A percentile compares a stretch with the other conserved stretches of the same genome.
Evolutionary conservation across 2,797 vertebrate species (phyloP).

Genomic region (Rhinichthys osculus): DNA sequence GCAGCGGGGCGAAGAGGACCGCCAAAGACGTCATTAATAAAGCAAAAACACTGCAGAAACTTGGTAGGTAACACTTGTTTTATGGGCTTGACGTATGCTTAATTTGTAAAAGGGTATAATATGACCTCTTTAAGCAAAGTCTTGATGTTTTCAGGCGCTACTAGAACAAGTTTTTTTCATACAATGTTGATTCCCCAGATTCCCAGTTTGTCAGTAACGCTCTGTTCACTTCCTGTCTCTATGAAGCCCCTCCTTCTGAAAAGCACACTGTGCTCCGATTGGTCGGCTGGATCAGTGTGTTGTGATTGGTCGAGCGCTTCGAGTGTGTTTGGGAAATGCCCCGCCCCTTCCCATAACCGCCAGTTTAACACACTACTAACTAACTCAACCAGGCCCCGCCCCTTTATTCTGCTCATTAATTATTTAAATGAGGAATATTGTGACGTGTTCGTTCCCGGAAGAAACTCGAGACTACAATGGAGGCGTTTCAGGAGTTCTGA

Average conservation of each 20-base stretch:
- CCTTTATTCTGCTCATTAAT: not conserved
- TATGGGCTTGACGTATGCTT: not conserved
- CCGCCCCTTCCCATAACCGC: too few relatives aligned
- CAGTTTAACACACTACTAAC: not conserved
- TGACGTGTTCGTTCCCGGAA: not conserved
- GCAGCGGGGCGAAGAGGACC: slow-evolving; percentile 88
- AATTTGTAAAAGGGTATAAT: too few relatives aligned
- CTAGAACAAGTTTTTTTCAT: not conserved
- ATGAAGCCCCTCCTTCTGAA: not conserved
- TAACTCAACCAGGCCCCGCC: too few relatives aligned
- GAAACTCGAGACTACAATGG: too few relatives aligned
- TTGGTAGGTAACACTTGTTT: slow-evolving; percentile 77
- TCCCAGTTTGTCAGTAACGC: not conserved
- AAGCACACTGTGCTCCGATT: not conserved
- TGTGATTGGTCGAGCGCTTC: not conserved
- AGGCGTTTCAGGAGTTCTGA: too few relatives aligned
- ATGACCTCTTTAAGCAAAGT: too few relatives aligned
- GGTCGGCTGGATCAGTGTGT: not conserved
- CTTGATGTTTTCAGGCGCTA: not conserved
- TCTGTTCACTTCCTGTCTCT: not conserved
- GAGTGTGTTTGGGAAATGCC: not conserved
- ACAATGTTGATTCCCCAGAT: not conserved
- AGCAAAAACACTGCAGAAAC: slow-evolving; percentile 96
- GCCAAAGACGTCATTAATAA: slow-evolving; percentile 98
- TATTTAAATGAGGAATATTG: not conserved